phyloP scores from a whole-genome alignment of 1,140 invertebrate species.

The Centruroides vittatus region DNA sequence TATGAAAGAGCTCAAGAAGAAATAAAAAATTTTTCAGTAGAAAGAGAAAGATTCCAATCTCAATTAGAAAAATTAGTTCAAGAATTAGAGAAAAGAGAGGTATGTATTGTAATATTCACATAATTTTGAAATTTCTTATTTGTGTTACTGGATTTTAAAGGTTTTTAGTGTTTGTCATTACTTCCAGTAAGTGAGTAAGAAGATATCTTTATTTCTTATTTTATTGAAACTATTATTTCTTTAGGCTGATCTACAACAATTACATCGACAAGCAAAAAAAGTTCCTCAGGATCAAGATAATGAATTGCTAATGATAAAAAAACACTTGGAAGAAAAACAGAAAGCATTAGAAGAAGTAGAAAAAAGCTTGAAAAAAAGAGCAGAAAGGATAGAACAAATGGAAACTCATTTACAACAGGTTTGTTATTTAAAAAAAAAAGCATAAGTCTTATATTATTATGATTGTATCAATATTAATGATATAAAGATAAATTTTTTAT shows the following conservation, averaged over 20 bases:
- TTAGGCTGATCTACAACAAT: constrained; percentile 4
- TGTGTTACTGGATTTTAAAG: too few relatives aligned
- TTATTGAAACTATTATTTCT: background rate
- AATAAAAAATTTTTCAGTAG: constrained; percentile 54
- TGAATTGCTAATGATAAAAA: constrained; percentile 33
- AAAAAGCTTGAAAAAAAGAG: constrained; percentile 68
- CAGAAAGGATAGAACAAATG: constrained; percentile 77
- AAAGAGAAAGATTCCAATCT: constrained; percentile 71
- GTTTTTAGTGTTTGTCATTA: too few relatives aligned
- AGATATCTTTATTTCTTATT: background rate
- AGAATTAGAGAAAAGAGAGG: constrained; percentile 85
- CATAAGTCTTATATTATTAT: background rate
- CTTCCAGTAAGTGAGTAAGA: too few relatives aligned
- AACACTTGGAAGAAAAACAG: constrained; percentile 42
- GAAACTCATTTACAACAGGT: constrained; percentile 33
- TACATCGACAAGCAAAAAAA: constrained; percentile 6
- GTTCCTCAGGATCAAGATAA: background rate
- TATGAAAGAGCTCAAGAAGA: constrained; percentile 61
- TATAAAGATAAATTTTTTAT: background rate
- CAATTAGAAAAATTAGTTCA: constrained; percentile 84
- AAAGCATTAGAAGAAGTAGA: constrained; percentile 52
- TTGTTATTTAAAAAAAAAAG: background rate
- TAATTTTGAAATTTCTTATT: background rate
- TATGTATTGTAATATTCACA: constrained; percentile 25
- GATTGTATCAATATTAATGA: background rate